Base-by-base conservation (phyloP, 53 echinoderm and acorn worm species). In the Crossaster papposus region DNA sequence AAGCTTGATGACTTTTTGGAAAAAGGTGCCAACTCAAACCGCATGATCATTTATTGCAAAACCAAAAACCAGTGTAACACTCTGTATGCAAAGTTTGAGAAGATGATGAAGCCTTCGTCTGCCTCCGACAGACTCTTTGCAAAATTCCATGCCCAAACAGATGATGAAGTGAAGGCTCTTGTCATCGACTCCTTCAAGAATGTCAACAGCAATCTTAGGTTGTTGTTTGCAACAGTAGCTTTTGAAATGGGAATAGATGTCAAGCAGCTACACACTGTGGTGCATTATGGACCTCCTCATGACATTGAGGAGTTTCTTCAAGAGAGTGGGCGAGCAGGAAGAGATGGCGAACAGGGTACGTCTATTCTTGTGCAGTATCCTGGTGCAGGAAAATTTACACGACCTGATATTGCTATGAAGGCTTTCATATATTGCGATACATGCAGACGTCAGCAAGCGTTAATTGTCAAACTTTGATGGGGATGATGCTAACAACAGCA, bases 201-300 rank as follows among this genome's bases (percentile, higher is more conserved):
- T 62, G 12, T 62, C 18, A 23, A 62, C 23, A 62, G 62, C 62
- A 62, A 62, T 62, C 62, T 62, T 11, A 23, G 58, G 51, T 18
- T 88, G 30, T 30, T 88, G 32, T 88, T 88, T 77, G 88, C 88
- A 35, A 88, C 54, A 1, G 58, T 88, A 22, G 78, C 88, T 20
- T 88, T 88, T 88, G 88, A 78, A 14, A 88, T 78, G 88, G 88
- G 88, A 15, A 55, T 88, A 26, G 78, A 88, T 78, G 88, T 88
- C 34, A 74, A 77, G 53, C 18, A 62, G 62, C 12, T 62, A 62
- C 62, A 23, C 62, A 62, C 62, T 62, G 62, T 62, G 17, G 4
- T 62, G 18, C 62, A 62, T 11, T 62, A 62, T 11, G 62, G 4
- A 62, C 62, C 32, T 13, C 88, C 88, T 3, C 55, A 28, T 34